These are phyloP conservation scores for Nothura maculosa DNA, from an alignment of 2,797 vertebrate species.

Conservation along the genomic window DNA sequence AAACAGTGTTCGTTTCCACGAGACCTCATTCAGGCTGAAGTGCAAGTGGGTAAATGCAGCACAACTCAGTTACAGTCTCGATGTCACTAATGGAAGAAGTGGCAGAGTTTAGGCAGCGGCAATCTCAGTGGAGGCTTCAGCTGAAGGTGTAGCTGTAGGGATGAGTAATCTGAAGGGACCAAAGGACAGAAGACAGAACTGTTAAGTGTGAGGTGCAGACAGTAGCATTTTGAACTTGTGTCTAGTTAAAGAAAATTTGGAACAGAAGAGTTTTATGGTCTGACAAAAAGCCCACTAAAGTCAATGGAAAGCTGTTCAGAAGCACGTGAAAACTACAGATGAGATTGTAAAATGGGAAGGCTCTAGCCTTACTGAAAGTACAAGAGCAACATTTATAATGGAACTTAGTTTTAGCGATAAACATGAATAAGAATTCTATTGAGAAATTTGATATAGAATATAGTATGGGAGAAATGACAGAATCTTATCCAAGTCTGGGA, in stretches of 20 bases:
- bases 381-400: background rate
- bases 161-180: background rate
- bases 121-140: background rate
- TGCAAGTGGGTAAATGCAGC: accelerated
- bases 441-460: background rate
- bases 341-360: background rate
- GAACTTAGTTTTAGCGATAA: background rate
- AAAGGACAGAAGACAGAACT: background rate
- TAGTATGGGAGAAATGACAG: background rate
- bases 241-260: background rate
- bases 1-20: background rate
- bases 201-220: background rate
- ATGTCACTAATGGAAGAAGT: background rate
- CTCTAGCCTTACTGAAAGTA: background rate
- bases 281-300: background rate
- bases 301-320: background rate
- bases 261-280: background rate
- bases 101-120: background rate
- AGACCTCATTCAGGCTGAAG: background rate
- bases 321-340: background rate
- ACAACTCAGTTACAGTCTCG: accelerated
- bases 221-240: background rate
- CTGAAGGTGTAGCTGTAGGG: background rate
- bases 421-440: background rate
- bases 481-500: background rate